These are phyloP conservation scores for Coregonus suidteri DNA, from an alignment of 2,797 vertebrate species.

Conservation along the genomic window DNA sequence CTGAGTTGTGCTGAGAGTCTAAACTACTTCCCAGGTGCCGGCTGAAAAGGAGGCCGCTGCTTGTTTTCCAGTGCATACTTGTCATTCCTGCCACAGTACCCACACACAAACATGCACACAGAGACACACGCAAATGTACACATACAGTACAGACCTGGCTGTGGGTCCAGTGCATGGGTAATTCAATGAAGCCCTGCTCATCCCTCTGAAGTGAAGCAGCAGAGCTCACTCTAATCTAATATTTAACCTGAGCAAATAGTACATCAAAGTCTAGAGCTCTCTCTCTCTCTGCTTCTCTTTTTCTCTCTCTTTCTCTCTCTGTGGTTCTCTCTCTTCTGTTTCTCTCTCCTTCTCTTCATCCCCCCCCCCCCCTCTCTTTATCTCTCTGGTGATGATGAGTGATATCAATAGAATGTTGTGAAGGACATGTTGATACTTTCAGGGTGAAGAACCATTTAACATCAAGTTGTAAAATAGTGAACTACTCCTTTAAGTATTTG, in stretches of 20 bases:
- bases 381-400: no score
- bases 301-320: constrained; percentile 4
- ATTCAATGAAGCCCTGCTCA: constrained; percentile 51
- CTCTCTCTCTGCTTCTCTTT: constrained; percentile 3
- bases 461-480: no score
- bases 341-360: constrained; percentile 35
- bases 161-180: constrained; percentile 21
- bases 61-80: constrained; percentile 74
- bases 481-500: no score
- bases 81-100: constrained; percentile 64
- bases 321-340: constrained; percentile 15
- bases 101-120: not conserved
- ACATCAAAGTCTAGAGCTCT: constrained; percentile 22
- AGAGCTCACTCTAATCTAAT: no score
- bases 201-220: no score
- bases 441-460: no score
- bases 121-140: not conserved
- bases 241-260: constrained; percentile 47
- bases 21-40: constrained; percentile 14
- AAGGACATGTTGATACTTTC: no score
- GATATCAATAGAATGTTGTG: no score
- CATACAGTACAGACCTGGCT: no score
- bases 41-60: constrained; percentile 69
- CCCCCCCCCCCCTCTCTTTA: not conserved
- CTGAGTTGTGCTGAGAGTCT: not conserved